A percentile compares a stretch with the other conserved stretches of the same genome.
These are phyloP conservation scores for Polyommatus icarus DNA, from an alignment of 2,888 invertebrate genomes.

Conservation along the genomic window DNA sequence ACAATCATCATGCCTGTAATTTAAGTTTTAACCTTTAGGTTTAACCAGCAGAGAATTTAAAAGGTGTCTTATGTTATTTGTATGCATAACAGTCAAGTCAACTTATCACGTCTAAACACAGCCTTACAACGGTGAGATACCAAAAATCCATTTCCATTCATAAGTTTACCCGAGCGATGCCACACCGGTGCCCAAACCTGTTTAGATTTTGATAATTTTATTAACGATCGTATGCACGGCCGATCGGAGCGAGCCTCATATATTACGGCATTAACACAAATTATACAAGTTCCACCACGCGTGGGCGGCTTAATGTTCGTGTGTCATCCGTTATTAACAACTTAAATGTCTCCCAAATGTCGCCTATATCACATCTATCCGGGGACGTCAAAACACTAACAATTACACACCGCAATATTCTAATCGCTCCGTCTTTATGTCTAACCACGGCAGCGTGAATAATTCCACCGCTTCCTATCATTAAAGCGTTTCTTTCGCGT, in stretches of 20 bases:
- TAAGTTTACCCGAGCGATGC: slow-evolving; percentile 64
- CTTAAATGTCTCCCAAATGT: slow-evolving; percentile 77
- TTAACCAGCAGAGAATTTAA: too few species aligned
- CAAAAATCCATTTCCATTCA: slow-evolving; percentile 78
- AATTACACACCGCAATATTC: slow-evolving; percentile 59
- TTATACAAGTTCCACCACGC: slow-evolving; percentile 77
- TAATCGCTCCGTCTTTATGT: slow-evolving; percentile 63
- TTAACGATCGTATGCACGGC: slow-evolving; percentile 76
- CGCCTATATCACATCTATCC: slow-evolving; percentile 51
- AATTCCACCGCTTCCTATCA: slow-evolving; percentile 59
- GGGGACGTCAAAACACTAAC: slow-evolving; percentile 26
- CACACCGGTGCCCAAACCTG: slow-evolving; percentile 76
- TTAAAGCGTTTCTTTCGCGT: slow-evolving; percentile 51
- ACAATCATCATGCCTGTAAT: too few species aligned
- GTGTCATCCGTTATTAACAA: slow-evolving; percentile 78
- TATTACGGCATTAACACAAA: slow-evolving; percentile 80
- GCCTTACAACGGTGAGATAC: slow-evolving; percentile 69
- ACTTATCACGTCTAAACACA: neutral
- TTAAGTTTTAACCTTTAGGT: too few species aligned
- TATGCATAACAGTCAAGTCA: neutral
- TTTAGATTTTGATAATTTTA: slow-evolving; percentile 81
- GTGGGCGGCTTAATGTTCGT: slow-evolving; percentile 79
- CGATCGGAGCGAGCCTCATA: slow-evolving; percentile 73
- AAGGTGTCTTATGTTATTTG: neutral
- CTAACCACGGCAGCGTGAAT: slow-evolving; percentile 71